phyloP scores from a whole-genome alignment of 2,888 invertebrate genomes.

The Neocrepidodera transversa region DNA sequence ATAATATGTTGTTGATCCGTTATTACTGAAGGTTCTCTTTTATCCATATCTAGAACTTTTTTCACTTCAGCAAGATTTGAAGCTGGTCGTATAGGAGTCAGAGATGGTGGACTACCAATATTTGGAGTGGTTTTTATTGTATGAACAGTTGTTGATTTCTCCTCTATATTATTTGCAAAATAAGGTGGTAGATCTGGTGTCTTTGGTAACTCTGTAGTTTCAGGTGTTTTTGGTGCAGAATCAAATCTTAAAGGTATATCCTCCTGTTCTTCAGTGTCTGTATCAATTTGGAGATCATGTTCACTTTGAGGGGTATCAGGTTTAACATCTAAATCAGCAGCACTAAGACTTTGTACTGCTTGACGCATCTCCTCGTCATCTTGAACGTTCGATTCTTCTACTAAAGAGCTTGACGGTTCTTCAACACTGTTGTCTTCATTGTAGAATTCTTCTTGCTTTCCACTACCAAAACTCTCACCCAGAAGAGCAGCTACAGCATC shows the following conservation, averaged over 20 bases:
- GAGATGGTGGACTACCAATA: slow-evolving; percentile 56
- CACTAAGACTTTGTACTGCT: slow-evolving; percentile 80
- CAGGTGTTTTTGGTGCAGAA: slow-evolving; percentile 39
- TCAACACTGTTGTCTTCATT: slow-evolving; percentile 64
- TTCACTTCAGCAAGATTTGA: slow-evolving; percentile 33
- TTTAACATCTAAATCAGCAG: slow-evolving; percentile 74
- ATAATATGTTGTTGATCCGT: slow-evolving; percentile 47
- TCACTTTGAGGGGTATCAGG: slow-evolving; percentile 87
- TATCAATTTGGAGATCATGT: slow-evolving; percentile 83
- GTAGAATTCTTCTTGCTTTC: slow-evolving; percentile 60
- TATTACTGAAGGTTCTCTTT: slow-evolving; percentile 42
- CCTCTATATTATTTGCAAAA: slow-evolving; percentile 57
- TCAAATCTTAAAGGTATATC: slow-evolving; percentile 63
- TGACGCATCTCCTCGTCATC: slow-evolving; percentile 85
- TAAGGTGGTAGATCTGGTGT: slow-evolving; percentile 66
- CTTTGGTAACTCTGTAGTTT: slow-evolving; percentile 50
- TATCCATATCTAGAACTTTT: slow-evolving; percentile 37
- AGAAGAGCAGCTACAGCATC: slow-evolving; percentile 89
- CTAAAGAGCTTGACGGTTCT: slow-evolving; percentile 56
- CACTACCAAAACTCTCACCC: slow-evolving; percentile 83
- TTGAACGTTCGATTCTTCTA: slow-evolving; percentile 78
- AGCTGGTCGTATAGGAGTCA: slow-evolving; percentile 55
- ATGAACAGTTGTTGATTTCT: slow-evolving; percentile 30
- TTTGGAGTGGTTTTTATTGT: slow-evolving; percentile 48
- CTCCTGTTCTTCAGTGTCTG: slow-evolving; percentile 81